Conservation (phyloP, 2,797 vertebrate genomes). For the Eupleurogrammus muticus region DNA sequence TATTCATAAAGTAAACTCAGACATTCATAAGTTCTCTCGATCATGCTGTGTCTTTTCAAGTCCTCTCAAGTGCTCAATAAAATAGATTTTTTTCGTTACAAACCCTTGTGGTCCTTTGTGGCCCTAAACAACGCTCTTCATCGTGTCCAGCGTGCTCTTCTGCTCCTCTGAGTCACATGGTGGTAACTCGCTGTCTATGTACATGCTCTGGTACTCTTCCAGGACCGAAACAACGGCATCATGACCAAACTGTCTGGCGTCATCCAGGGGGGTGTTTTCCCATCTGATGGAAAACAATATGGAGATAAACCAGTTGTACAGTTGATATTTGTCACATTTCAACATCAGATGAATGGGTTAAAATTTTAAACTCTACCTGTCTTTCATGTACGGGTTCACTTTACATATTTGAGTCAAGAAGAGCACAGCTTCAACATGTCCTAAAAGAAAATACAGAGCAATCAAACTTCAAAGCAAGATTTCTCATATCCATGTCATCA, state of each 20-base stretch:
- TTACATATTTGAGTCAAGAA: slow-evolving; percentile 90
- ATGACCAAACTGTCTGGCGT: slow-evolving; percentile 88
- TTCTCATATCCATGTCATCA: background rate
- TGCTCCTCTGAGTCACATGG: slow-evolving; percentile 59
- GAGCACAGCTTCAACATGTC: slow-evolving; percentile 86
- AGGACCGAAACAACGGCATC: slow-evolving; percentile 83
- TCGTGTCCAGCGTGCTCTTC: slow-evolving; percentile 66
- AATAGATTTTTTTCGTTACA: slow-evolving; percentile 23
- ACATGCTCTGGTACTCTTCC: slow-evolving; percentile 85
- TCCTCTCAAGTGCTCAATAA: slow-evolving; percentile 15
- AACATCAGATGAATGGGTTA: slow-evolving; percentile 5
- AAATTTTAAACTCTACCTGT: slow-evolving; percentile 82
- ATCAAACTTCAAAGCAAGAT: background rate
- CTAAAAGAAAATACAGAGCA: slow-evolving; percentile 68
- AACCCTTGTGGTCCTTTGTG: background rate
- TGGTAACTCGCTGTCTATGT: slow-evolving; percentile 41
- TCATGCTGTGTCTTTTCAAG: slow-evolving; percentile 23
- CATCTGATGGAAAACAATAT: slow-evolving; percentile 80
- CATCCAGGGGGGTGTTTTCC: slow-evolving; percentile 90
- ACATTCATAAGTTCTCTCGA: slow-evolving; percentile 18
- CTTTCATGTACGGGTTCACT: slow-evolving; percentile 89
- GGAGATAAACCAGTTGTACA: slow-evolving; percentile 9
- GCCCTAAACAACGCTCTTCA: slow-evolving; percentile 75
- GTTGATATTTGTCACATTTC: slow-evolving; percentile 1
- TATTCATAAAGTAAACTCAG: slow-evolving; percentile 1